These are phyloP conservation scores for Drosophila setosimentum DNA, from an alignment of 2,888 invertebrate genomes.

Conservation along the genomic window DNA sequence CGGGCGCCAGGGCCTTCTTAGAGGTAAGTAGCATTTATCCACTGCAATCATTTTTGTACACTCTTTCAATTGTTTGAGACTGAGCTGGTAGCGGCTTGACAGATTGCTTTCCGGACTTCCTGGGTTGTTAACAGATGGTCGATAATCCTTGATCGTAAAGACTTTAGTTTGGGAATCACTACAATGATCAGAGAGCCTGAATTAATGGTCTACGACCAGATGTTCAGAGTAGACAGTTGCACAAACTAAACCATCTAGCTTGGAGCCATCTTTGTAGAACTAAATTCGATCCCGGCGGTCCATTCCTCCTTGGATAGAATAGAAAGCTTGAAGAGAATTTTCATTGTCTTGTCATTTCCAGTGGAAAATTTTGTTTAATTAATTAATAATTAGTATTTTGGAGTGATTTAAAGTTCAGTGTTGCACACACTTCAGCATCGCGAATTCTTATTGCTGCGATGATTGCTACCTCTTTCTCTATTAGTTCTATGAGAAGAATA, in stretches of 20 bases:
- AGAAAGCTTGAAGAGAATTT: too few species aligned
- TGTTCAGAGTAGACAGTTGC: too few species aligned
- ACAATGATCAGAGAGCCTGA: neutral
- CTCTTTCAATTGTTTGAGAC: too few species aligned
- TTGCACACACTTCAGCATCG: neutral
- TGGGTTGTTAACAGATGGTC: neutral
- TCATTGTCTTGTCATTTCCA: neutral
- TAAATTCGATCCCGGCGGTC: too few species aligned
- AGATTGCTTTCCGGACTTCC: neutral
- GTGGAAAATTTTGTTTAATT: neutral
- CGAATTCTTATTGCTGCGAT: neutral
- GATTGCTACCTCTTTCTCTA: neutral
- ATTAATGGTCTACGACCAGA: neutral
- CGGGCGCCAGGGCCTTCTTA: conserved; percentile 95
- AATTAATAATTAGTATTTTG: neutral
- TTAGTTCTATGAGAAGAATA: neutral
- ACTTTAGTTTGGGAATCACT: neutral
- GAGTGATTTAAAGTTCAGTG: neutral
- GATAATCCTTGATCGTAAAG: neutral
- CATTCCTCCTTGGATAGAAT: too few species aligned
- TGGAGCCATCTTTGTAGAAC: too few species aligned
- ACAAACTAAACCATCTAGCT: too few species aligned
- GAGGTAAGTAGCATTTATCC: conserved; percentile 88
- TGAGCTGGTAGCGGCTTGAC: too few species aligned
- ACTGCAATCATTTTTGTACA: too few species aligned